Base-by-base conservation (phyloP, 2,797 vertebrate species). In the Alosa sapidissima region DNA sequence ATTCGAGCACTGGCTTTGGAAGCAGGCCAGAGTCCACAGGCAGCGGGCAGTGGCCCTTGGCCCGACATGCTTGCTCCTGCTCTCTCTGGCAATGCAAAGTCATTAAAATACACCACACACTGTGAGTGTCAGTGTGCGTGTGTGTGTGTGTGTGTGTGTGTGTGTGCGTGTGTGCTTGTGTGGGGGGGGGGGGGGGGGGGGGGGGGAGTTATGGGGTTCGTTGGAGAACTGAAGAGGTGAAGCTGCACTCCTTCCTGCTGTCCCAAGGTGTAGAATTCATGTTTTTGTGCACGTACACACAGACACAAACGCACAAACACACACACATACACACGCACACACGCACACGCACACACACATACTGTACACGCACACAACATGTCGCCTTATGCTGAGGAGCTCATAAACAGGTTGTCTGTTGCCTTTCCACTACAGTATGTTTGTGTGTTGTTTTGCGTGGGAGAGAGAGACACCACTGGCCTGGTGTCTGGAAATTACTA, bases 161-260 rank as follows among this genome's bases (percentile, higher is more conserved):
- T 41, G 33, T 72, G 16, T 78, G 36, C 47, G 72, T 78, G 72
- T 41, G 36, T 45, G 72, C 28, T 28, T 45, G 72, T 41, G 65
- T 45, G 72, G 8, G 72, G 4, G 6, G 36, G 72, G 8, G 72
- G 14, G 16, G 72, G 36, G 72, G 72, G 5, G 72, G 8, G 72
- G 16, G 16, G 72, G 16, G 72, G 72, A 1, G 19, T 47, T 78
- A 45, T 47, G 6, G 72, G 72, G 16, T 6, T 72, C 16, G 16
- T 47, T 19, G 10, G 41, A 78, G 41, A 45, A 78, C 41, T 47
- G 41, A 19, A 78, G 72, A 47, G 72, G 72, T 78, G 72, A 78
- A 78, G 45, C 41, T 47, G 41, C 72, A 78, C 36, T 78, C 72
- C 72, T 78, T 78, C 72, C 72, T 78, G 36, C 41, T 78, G 72